Evolutionary conservation across 2,113 vertebrate species (phyloP).

Genomic region (Tachycineta bicolor): DNA sequence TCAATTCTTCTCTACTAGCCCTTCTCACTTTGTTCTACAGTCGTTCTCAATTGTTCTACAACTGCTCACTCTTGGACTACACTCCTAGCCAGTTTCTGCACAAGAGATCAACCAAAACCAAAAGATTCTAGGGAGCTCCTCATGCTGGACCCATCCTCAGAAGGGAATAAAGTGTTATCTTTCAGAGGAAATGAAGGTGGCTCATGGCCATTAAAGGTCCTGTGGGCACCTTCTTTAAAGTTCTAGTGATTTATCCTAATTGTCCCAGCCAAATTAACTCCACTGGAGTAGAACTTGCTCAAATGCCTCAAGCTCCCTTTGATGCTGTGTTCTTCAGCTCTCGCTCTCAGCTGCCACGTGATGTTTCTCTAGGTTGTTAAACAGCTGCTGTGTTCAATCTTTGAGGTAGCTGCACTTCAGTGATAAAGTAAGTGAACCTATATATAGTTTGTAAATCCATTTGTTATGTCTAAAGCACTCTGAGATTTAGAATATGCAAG

Average conservation of each 20-base stretch:
- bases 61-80: neutral
- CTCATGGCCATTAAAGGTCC: rapidly evolving
- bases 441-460: slow-evolving; percentile 72
- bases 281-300: neutral
- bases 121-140: neutral
- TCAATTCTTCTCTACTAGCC: neutral
- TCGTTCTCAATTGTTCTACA: neutral
- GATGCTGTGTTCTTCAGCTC: neutral
- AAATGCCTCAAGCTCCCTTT: neutral
- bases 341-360: neutral
- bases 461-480: slow-evolving; percentile 70
- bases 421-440: slow-evolving; percentile 66
- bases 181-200: neutral
- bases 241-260: neutral
- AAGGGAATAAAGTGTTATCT: neutral
- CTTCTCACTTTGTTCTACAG: neutral
- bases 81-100: neutral
- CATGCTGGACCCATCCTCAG: neutral
- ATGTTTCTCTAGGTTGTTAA: slow-evolving; percentile 55
- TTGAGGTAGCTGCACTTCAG: slow-evolving; percentile 53
- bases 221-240: neutral
- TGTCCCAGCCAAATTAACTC: neutral
- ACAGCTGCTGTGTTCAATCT: slow-evolving; percentile 61
- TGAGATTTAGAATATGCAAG: slow-evolving; percentile 50
- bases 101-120: neutral